Percentiles rank a stretch among this genome's conserved stretches.
These are phyloP conservation scores for Epinephelus malabaricus DNA, from an alignment of 2,797 vertebrate species.

Conservation along the genomic window DNA sequence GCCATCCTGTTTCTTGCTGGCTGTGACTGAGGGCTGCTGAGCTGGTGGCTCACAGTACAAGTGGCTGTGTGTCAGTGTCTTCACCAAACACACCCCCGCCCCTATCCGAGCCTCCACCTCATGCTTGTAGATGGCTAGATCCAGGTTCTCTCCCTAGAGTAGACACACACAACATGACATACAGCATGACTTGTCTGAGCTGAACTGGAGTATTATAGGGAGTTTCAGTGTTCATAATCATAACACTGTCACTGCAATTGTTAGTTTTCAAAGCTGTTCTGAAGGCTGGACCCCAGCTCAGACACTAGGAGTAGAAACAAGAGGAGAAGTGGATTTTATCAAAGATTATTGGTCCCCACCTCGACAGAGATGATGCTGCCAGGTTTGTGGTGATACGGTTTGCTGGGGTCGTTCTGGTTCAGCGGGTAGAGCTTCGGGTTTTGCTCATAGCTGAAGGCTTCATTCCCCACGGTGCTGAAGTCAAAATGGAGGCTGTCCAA, in stretches of 20 bases:
- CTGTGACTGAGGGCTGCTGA: constrained; percentile 88
- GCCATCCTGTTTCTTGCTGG: constrained; percentile 86
- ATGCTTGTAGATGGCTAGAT: constrained; percentile 94
- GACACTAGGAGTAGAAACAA: background rate
- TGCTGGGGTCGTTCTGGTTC: constrained; percentile 90
- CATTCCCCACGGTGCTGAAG: constrained; percentile 87
- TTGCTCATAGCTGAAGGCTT: constrained; percentile 92
- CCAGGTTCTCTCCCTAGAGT: constrained; percentile 93
- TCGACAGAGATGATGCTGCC: constrained; percentile 97
- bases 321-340: background rate
- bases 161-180: background rate
- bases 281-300: background rate
- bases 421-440: constrained; percentile 90
- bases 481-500: constrained; percentile 94
- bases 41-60: constrained; percentile 94
- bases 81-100: constrained; percentile 92
- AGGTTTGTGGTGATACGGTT: constrained; percentile 95
- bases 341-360: constrained; percentile 77
- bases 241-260: background rate
- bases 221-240: background rate
- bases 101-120: constrained; percentile 97
- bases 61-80: constrained; percentile 94
- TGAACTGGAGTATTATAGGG: background rate
- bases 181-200: background rate
- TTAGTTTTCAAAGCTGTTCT: background rate